Evolutionary conservation across 2,797 vertebrate genomes (phyloP).

Genomic region (Oreochromis grahami): DNA sequence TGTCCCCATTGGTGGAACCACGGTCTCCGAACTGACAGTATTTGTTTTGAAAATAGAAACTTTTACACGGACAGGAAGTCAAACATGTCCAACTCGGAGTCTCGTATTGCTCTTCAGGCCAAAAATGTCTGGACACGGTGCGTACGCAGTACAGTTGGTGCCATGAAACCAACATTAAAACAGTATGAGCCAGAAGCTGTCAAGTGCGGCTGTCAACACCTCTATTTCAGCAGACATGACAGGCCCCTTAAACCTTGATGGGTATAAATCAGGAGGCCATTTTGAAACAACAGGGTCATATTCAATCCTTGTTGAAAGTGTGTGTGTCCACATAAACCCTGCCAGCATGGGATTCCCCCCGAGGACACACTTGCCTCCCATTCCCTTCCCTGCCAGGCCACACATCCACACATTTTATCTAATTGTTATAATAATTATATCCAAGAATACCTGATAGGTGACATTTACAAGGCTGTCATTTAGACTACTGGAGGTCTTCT

Average conservation of each 20-base stretch:
- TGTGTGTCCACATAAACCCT: constrained; percentile 67
- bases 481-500: background rate
- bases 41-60: background rate
- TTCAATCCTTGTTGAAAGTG: constrained; percentile 72
- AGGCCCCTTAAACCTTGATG: constrained; percentile 74
- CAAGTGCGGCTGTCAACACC: constrained; percentile 79
- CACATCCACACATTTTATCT: constrained; percentile 2
- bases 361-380: constrained; percentile 35
- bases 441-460: background rate
- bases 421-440: constrained; percentile 16
- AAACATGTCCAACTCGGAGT: background rate
- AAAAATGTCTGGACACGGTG: background rate
- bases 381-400: constrained; percentile 35
- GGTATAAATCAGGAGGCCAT: constrained; percentile 78
- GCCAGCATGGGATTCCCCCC: constrained; percentile 68
- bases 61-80: background rate
- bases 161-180: constrained; percentile 59
- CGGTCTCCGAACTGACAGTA: background rate
- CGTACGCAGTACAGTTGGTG: constrained; percentile 13
- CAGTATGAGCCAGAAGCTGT: constrained; percentile 71
- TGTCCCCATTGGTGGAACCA: background rate
- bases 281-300: constrained; percentile 79
- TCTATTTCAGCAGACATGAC: constrained; percentile 75
- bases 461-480: constrained; percentile 3
- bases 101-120: background rate